phyloP scores from a whole-genome alignment of 1,140 invertebrate species.

The Drosophila hydei region DNA sequence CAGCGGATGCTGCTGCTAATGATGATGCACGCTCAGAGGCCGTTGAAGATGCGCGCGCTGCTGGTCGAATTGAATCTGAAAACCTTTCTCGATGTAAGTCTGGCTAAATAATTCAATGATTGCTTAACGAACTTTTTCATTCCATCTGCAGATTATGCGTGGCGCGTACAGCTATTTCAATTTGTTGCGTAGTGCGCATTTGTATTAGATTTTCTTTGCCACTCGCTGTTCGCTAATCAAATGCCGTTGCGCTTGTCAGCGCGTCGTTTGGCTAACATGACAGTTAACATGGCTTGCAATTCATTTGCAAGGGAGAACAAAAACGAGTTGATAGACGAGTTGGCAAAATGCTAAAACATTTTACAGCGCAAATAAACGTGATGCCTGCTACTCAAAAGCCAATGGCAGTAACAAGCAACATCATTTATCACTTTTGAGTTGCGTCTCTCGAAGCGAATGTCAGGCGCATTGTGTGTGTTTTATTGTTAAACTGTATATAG shows the following conservation, averaged over 20 bases:
- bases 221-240: slow-evolving; percentile 51
- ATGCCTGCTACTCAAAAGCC: slow-evolving; percentile 63
- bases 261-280: slow-evolving; percentile 72
- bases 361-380: slow-evolving; percentile 75
- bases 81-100: slow-evolving; percentile 67
- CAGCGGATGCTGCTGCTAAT: slow-evolving; percentile 58
- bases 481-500: slow-evolving; percentile 59
- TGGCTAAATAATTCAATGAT: background rate
- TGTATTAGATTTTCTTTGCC: slow-evolving; percentile 39
- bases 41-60: slow-evolving; percentile 65
- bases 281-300: slow-evolving; percentile 77
- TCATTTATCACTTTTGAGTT: slow-evolving; percentile 74
- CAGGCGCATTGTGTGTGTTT: slow-evolving; percentile 53
- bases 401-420: slow-evolving; percentile 69
- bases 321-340: slow-evolving; percentile 18
- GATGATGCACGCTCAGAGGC: slow-evolving; percentile 65
- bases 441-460: slow-evolving; percentile 51
- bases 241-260: slow-evolving; percentile 64
- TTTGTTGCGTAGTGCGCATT: slow-evolving; percentile 64
- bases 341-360: slow-evolving; percentile 69
- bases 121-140: slow-evolving; percentile 4
- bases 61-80: slow-evolving; percentile 67
- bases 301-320: slow-evolving; percentile 46
- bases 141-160: slow-evolving; percentile 55
- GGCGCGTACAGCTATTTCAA: slow-evolving; percentile 79